phyloP scores from a whole-genome alignment of 2,888 invertebrate species.

The Hylaea fasciaria region DNA sequence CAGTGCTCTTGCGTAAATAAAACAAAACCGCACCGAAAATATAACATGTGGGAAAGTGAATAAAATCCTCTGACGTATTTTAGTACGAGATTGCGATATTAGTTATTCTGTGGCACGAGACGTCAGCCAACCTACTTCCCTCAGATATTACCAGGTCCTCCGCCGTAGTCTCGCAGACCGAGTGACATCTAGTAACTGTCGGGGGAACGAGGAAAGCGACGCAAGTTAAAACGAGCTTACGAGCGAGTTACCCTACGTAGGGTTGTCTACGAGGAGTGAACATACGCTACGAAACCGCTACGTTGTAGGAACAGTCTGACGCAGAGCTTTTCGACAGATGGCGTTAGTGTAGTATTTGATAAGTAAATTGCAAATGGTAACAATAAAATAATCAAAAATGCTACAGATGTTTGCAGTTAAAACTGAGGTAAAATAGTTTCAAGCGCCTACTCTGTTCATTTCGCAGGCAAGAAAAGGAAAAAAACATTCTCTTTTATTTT shows the following conservation, averaged over 20 bases:
- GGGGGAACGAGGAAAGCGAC: slow-evolving; percentile 3
- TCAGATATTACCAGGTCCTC: too few species aligned
- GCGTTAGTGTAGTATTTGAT: slow-evolving; percentile 24
- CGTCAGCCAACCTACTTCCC: not conserved
- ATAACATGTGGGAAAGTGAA: slow-evolving; percentile 50
- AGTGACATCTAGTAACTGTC: slow-evolving; percentile 19
- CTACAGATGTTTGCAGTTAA: too few species aligned
- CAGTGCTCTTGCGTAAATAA: slow-evolving; percentile 50
- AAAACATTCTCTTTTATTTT: too few species aligned
- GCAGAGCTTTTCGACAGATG: slow-evolving; percentile 29
- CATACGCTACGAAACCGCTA: not conserved
- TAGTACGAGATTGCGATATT: not conserved
- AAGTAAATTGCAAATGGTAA: not conserved
- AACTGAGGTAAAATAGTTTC: too few species aligned
- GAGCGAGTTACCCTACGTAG: too few species aligned
- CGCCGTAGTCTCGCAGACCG: not conserved
- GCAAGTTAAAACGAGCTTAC: slow-evolving; percentile 2
- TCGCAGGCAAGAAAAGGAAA: too few species aligned
- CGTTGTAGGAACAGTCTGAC: not conserved
- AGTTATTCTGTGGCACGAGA: too few species aligned
- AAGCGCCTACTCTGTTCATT: too few species aligned
- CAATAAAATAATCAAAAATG: not conserved
- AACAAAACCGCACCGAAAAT: slow-evolving; percentile 41
- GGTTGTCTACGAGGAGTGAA: slow-evolving; percentile 1
- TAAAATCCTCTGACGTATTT: slow-evolving; percentile 34